Evolutionary conservation across 2,797 vertebrate species (phyloP), one percentile per base, ranked within the genome.

Genomic region (Protonibea diacanthus): DNA sequence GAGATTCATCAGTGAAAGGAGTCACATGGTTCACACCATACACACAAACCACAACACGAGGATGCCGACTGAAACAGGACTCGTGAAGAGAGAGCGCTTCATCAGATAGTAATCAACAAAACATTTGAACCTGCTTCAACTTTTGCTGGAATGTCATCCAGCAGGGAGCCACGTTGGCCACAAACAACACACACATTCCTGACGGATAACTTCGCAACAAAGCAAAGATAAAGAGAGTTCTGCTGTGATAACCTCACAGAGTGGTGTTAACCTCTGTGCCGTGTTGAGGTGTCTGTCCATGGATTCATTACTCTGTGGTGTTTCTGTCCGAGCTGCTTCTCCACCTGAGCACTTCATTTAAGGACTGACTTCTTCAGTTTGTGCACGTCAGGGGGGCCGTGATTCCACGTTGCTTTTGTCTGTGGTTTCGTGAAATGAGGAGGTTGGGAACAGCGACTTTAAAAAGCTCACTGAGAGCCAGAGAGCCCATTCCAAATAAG

Each of bases 401-500:
- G 29, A 67, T 12, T 52, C 21, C 4, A 78, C 14, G 2, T 9
- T 15, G 21, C 52, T 58, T 59, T 71, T 71, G 52, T 71, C 60
- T 45, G 21, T 21, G 15, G 55, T 68, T 75, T 63, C 20, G 15
- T 59, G 27, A 69, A 65, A 58, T 44, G 9, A 67, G 59, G 76
- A 12, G 75, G 66, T 27, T 65, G 47, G 70, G 51, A 73, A 64
- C 40, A 38, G 18, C 62, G n/a, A 40, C 56, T 83, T 70, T 42
- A 13, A 71, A 66, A 62, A 55, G 47, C 20, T 49, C 13, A 21
- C 20, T 9, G 14, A 45, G 68, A 66, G 68, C 60, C 62, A 52
- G 6, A 60, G 44, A 78, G 68, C 48, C 2, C 6, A 56, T 73
- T 71, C 62, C 70, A 82, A 75, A 82, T 45, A 68, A 72, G 77